phyloP scores from a whole-genome alignment of 2,797 vertebrate genomes.

The Hemibagrus guttatus region DNA sequence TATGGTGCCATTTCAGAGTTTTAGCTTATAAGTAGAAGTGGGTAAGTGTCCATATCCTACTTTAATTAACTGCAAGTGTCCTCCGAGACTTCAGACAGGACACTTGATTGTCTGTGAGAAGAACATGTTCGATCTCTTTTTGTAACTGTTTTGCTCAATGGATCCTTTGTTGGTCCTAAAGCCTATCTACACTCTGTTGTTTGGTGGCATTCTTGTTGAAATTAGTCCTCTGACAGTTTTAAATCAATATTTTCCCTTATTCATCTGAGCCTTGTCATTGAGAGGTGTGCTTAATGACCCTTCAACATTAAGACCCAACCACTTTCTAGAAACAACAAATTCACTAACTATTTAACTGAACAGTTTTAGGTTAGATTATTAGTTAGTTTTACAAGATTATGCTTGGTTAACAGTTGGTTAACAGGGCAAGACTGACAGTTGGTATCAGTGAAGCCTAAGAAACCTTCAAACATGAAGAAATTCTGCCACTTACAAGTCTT shows the following conservation, averaged over 20 bases:
- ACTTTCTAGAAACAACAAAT: not conserved
- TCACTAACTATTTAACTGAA: not conserved
- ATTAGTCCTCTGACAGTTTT: not conserved
- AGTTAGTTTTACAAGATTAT: not conserved
- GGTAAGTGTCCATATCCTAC: conserved; percentile 41
- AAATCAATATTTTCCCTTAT: conserved; percentile 8
- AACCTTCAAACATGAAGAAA: not conserved
- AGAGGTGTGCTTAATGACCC: not conserved
- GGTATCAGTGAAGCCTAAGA: not conserved
- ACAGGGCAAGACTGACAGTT: not conserved
- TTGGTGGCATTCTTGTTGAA: conserved; percentile 14
- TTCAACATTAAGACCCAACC: not conserved
- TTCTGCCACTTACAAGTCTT: not conserved
- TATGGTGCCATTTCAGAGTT: conserved; percentile 36
- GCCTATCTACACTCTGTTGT: not conserved
- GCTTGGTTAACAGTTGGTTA: not conserved
- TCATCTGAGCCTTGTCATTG: not conserved
- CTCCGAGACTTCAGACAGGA: conserved; percentile 40
- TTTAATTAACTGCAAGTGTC: conserved; percentile 58
- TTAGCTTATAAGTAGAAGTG: conserved; percentile 38
- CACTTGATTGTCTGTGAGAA: conserved; percentile 32
- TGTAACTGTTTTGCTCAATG: not conserved
- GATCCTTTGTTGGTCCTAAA: not conserved
- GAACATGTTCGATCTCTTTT: conserved; percentile 1
- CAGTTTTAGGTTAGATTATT: not conserved